Evolutionary conservation across 2,888 invertebrate species (phyloP), one percentile per base, ranked within the genome.

Genomic region (Nysson spinosus): DNA sequence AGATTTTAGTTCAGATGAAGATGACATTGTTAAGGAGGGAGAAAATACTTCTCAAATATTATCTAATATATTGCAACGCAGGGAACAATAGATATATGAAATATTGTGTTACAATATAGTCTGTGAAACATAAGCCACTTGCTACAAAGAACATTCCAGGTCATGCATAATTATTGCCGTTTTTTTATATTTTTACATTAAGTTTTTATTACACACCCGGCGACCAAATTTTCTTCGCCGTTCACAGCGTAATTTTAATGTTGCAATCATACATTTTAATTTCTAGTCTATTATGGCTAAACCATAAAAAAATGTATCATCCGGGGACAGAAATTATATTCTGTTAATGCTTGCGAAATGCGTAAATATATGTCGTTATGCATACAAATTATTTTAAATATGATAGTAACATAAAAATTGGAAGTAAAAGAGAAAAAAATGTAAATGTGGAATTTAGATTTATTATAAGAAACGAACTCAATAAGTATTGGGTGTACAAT

Each of bases 11-110:
- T 85, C 86, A 1, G 86, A 87, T 51, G 86, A 86, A 28, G 86
- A 86, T 11, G 81, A 81, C n/a, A 73, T 76, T 7, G 74, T 79
- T 46, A 88, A 87, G 34, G 86, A 82, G 26, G 87, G 85, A 69
- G 88, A 88, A 65, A 89, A 86, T 78, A 89, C 89, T 63, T 87
- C 88, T 35, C 88, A 89, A 81, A 85, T 89, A 67, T 77, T 90
- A 32, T 89, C 89, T 52, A 88, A 89, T 72, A 88, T 90, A 76
- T 81, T 90, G 35, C 85, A 86, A 71, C 84, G 85, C 63, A 79
- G 86, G 65, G 86, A 86, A 72, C 81, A 82, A 69, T 65, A 49
- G n/a, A n/a, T n/a, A 65, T 16, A 5, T 50, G 11, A 46, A 43
- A 17, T 16, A 3, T 49, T 32, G n/a, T 43, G 7, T 26, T 9